Evolutionary conservation across 2,113 vertebrate species (phyloP).

Genomic region (Alectura lathami): DNA sequence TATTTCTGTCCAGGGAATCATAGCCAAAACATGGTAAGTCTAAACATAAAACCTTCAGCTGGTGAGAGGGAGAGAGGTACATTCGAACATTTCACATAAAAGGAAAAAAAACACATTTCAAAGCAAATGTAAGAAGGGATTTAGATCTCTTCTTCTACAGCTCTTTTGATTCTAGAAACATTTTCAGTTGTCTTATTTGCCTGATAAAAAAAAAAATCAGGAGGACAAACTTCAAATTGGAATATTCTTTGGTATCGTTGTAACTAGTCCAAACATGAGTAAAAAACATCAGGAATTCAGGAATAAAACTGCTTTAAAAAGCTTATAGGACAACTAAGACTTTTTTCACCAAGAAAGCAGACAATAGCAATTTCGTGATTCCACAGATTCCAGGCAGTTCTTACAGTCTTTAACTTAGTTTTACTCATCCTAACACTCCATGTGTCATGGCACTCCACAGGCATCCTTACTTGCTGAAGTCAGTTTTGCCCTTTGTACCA

Average conservation of each 20-base stretch:
- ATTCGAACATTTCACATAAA: slow-evolving; percentile 44
- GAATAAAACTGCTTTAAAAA: background rate
- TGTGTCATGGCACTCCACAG: background rate
- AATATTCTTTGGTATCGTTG: background rate
- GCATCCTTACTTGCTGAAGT: background rate
- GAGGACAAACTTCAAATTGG: background rate
- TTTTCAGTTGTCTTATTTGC: background rate
- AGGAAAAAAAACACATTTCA: background rate
- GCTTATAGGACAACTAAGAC: background rate
- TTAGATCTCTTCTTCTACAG: background rate
- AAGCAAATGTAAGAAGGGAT: background rate
- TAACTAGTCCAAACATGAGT: background rate
- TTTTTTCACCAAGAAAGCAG: background rate
- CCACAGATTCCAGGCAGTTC: background rate
- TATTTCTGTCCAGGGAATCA: slow-evolving; percentile 36
- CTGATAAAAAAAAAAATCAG: background rate
- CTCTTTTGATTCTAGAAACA: background rate
- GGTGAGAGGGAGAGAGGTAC: background rate
- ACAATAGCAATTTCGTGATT: background rate
- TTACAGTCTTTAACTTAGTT: background rate
- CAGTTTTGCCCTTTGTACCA: background rate
- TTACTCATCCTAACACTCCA: background rate
- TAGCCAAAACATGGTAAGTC: slow-evolving; percentile 39
- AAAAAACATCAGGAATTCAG: background rate
- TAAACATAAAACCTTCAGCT: slow-evolving; percentile 17